Base-by-base conservation (phyloP, 2,888 invertebrate species). In the Elegia similella region DNA sequence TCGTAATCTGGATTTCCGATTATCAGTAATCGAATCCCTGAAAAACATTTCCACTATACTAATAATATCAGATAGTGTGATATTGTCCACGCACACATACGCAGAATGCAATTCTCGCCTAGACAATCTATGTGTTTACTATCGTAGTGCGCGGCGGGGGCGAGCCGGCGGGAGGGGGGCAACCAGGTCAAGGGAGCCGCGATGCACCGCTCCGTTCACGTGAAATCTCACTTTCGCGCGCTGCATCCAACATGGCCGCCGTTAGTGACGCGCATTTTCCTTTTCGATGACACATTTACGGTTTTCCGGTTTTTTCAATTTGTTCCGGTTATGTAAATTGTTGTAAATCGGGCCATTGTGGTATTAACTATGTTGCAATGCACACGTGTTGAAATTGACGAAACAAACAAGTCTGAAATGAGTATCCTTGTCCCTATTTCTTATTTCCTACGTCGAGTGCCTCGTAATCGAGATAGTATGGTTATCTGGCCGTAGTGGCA, bases 221-320 rank as follows among this genome's bases (percentile, higher is more conserved):
- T 82, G 87, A 88, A 90, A 91, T 88, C 90, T 91, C 90, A 91
- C 91, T 91, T 91, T 91, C 91, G 90, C 88, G 86, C 85, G 86
- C 82, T 82, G 86, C 84, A 86, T 78, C 61, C 47, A 84, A 86
- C 81, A 86, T 86, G 86, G 86, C 88, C 76, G 85, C 72, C 58
- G 46, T 67, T 75, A 79, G 81, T 83, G 82, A 84, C 86, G 82
- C 71, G 76, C 78, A 66, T 72, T 73, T 82, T 84, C 82, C 76
- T 74, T 82, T 76, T 83, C 85, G 77, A 77, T 82, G 86, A 83
- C 85, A 82, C 75, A 73, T 79, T 79, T 78, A 60, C 65, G 61
- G 59, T 69, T 73, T 72, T 70, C 70, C 69, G 68, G 65, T 67
- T 66, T 65, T 62, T 62, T 63, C 56, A 46, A 46, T 56, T 55